Conservation (phyloP, 2,888 invertebrate genomes). For the Stratiomys singularior region DNA sequence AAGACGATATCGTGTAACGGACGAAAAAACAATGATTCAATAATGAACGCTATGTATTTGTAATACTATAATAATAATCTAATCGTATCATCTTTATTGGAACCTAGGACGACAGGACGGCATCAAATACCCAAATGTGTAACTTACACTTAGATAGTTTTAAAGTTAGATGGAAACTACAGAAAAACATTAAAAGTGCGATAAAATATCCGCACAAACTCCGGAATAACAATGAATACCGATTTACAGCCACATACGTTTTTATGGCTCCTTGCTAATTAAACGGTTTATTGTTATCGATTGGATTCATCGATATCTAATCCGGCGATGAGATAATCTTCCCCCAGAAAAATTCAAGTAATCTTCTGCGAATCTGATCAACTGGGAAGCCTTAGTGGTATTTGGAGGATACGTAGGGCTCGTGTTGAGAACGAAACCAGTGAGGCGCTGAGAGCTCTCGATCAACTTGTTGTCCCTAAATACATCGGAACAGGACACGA, state of each 20-base stretch:
- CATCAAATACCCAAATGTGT: no score
- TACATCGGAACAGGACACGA: not conserved
- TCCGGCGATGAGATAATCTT: not conserved
- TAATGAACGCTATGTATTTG: no score
- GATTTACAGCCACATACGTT: not conserved
- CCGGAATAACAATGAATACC: not conserved
- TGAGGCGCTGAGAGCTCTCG: not conserved
- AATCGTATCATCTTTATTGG: no score
- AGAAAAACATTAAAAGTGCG: no score
- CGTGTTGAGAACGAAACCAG: not conserved
- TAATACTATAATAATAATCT: no score
- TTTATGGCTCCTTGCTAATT: not conserved
- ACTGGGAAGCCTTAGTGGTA: not conserved
- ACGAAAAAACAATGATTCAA: no score
- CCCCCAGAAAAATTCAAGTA: not conserved
- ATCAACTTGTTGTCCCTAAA: not conserved
- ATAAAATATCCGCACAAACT: no score
- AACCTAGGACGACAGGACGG: no score
- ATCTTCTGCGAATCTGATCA: not conserved
- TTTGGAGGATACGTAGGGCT: not conserved
- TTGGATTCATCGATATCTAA: not conserved
- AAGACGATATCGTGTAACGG: no score
- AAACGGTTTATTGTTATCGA: slow-evolving; percentile 1
- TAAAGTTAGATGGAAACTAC: no score
- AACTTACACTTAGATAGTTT: no score